Base-by-base conservation (phyloP, 2,797 vertebrate species). In the Alauda arvensis region DNA sequence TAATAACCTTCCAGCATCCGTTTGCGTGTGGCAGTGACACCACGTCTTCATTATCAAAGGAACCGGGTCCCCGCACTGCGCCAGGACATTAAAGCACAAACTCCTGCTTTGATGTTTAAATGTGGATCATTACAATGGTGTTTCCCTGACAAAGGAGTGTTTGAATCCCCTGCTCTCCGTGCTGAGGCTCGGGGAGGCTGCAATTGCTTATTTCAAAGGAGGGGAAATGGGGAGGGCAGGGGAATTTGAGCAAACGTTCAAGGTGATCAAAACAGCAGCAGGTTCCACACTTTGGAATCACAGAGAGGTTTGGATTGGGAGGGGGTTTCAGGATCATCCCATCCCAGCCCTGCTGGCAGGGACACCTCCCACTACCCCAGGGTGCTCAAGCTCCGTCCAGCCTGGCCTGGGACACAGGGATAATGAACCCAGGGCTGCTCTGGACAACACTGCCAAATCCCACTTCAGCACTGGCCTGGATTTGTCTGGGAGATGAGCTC, bases 1-100 rank as follows among this genome's bases (percentile, higher is more conserved):
- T 97, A 97, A 98, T 97, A 97, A 97, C 96, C 97, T 97, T 97
- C 97, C 97, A 97, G 96, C 96, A 91, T 95, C 94, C 93, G 92
- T 97, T 95, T 95, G 96, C 92, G 83, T 83, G 93, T 96, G 91
- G 95, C 94, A 92, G 96, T 96, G 96, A 96, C 95, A 97, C 96
- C 84, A 96, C 90, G 79, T 97, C 97, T 97, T 97, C 96, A 97
- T 97, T 97, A 97, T 97, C 94, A 94, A 97, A 97, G 96, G 96
- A 94, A 97, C 94, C 96, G 93, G 96, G 96, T 97, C 95, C 95
- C 85, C 95, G 67, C 88, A 52, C 95, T 92, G 94, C 95, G 96
- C 94, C 92, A 86, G 96, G 97, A 96, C 97, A 96, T 97, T 96
- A 97, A 97, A 97, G 96, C 96, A 96, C 91, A 95, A 96, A 97